Evolutionary conservation across 2,113 vertebrate species (phyloP).

Genomic region (Heptranchias perlo): DNA sequence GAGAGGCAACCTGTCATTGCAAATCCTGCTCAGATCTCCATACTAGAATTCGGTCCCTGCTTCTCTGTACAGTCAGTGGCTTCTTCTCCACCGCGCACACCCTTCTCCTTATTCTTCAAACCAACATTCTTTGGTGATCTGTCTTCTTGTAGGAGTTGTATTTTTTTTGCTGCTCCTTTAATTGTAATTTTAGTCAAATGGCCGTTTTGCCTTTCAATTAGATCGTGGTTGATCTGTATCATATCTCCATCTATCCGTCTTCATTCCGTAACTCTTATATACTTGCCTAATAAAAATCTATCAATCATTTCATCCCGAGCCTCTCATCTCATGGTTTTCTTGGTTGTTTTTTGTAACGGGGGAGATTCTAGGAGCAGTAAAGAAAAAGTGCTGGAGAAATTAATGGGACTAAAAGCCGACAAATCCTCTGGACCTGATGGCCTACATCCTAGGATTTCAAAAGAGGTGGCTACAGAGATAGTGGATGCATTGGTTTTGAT

Average conservation of each 20-base stretch:
- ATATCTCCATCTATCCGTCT: background rate
- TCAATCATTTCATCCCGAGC: background rate
- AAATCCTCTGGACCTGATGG: too few relatives aligned
- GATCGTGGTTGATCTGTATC: background rate
- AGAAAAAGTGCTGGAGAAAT: too few relatives aligned
- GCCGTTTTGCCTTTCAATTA: background rate
- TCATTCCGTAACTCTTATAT: background rate
- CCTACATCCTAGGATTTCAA: too few relatives aligned
- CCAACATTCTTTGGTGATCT: background rate
- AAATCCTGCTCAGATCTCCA: background rate
- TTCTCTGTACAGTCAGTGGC: background rate
- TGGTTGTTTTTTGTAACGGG: background rate
- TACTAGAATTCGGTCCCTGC: background rate
- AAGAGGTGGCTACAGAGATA: too few relatives aligned
- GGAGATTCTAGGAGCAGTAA: background rate
- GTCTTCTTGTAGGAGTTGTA: background rate
- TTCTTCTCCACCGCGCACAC: background rate
- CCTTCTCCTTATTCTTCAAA: background rate
- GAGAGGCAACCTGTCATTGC: constrained; percentile 23
- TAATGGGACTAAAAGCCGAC: too few relatives aligned
- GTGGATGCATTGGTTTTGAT: too few relatives aligned
- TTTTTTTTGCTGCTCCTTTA: background rate
- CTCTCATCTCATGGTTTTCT: background rate
- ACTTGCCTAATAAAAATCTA: background rate
- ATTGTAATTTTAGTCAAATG: background rate